A percentile compares a stretch with the other conserved stretches of the same genome.
phyloP scores from a whole-genome alignment of 2,888 invertebrate genomes.

The Polydrusus cervinus region DNA sequence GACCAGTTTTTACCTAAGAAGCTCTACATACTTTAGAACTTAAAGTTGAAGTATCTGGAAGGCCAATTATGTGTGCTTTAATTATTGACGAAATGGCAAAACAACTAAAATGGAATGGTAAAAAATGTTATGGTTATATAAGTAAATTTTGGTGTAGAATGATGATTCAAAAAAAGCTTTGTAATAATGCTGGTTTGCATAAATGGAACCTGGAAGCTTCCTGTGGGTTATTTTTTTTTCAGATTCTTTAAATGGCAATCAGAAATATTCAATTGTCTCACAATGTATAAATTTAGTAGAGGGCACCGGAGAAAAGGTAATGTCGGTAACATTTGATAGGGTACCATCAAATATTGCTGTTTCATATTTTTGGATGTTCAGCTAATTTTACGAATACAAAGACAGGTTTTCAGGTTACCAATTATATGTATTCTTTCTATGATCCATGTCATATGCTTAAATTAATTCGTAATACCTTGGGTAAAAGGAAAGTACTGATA shows the following conservation, averaged over 20 bases:
- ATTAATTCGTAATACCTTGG: not conserved
- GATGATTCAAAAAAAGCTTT: conserved; percentile 45
- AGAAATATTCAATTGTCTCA: conserved; percentile 54
- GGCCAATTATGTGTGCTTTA: conserved; percentile 20
- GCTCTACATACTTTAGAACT: conserved; percentile 56
- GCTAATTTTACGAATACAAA: not conserved
- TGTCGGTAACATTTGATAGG: conserved; percentile 44
- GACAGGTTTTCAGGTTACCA: not conserved
- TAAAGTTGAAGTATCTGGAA: conserved; percentile 7
- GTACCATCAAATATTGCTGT: conserved; percentile 54
- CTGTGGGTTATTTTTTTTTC: conserved; percentile 24
- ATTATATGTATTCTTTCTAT: not conserved
- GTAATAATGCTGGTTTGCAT: not conserved
- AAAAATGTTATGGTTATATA: conserved; percentile 61
- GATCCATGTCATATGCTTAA: conserved; percentile 25
- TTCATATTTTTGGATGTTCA: not conserved
- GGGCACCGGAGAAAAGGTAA: conserved; percentile 56
- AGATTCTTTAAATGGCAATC: conserved; percentile 55
- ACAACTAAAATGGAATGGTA: conserved; percentile 62
- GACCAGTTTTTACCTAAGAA: conserved; percentile 57
- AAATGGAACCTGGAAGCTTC: conserved; percentile 2
- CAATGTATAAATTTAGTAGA: conserved; percentile 48
- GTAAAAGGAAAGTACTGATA: not conserved
- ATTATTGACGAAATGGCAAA: conserved; percentile 62
- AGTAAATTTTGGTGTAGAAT: conserved; percentile 58